Conservation (phyloP, 92 coral and sea anemone genomes). For the Phymanthus crucifer region DNA sequence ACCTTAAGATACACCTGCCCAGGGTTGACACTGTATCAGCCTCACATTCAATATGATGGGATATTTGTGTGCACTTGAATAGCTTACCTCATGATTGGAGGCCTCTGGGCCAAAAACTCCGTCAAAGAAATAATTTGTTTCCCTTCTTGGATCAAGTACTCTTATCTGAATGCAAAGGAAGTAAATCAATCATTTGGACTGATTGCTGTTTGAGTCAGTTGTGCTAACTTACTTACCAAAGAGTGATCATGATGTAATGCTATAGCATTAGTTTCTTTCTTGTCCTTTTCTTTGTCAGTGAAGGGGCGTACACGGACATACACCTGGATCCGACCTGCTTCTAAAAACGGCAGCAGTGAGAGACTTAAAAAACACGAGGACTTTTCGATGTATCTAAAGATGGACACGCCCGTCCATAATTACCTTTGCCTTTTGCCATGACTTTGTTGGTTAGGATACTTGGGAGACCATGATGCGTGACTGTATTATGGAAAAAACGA, state of each 20-base stretch:
- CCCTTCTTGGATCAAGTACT: slow-evolving; percentile 80
- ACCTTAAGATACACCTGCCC: slow-evolving; percentile 76
- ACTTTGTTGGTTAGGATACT: background rate
- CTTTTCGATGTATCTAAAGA: background rate
- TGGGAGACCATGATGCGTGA: too few species aligned
- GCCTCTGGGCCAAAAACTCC: slow-evolving; percentile 93
- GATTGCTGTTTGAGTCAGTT: too few species aligned
- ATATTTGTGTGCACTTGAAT: background rate
- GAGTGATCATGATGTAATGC: slow-evolving; percentile 91
- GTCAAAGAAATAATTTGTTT: slow-evolving; percentile 84
- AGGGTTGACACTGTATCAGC: too few species aligned
- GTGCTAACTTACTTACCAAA: slow-evolving; percentile 46
- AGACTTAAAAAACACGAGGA: background rate
- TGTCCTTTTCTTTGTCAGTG: slow-evolving; percentile 79
- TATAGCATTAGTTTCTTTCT: slow-evolving; percentile 75
- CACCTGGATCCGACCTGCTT: slow-evolving; percentile 87
- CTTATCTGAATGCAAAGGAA: slow-evolving; percentile 55
- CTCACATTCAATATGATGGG: background rate
- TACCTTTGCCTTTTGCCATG: slow-evolving; percentile 8
- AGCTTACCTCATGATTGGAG: slow-evolving; percentile 73
- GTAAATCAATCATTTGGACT: background rate
- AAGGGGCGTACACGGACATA: slow-evolving; percentile 89
- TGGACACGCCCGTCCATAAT: background rate
- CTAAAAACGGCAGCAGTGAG: slow-evolving; percentile 12
- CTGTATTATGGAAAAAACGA: too few species aligned